Evolutionary conservation across 2,888 invertebrate species (phyloP).

Genomic region (Iphiclides podalirius): DNA sequence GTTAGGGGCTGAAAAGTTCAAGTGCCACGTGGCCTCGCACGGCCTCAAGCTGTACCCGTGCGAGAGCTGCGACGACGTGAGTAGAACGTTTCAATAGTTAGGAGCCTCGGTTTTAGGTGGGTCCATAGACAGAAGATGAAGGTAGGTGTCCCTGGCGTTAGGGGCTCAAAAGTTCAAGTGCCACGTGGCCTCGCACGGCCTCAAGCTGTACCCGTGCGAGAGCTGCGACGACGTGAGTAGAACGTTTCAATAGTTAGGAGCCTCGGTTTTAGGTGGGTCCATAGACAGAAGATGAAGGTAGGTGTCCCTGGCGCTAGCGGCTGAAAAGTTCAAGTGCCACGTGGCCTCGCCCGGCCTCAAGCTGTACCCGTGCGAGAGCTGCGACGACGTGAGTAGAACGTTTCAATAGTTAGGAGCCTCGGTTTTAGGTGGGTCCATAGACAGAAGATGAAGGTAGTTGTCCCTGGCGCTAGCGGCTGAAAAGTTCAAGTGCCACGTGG

Average conservation of each 20-base stretch:
- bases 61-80: constrained; percentile 58
- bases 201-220: constrained; percentile 55
- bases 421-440: too few species aligned
- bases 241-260: not conserved
- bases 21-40: constrained; percentile 53
- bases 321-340: constrained; percentile 52
- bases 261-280: too few species aligned
- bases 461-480: too few species aligned
- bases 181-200: constrained; percentile 53
- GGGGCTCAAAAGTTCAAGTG: constrained; percentile 48
- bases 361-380: constrained; percentile 58
- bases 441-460: too few species aligned
- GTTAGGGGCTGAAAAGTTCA: constrained; percentile 50
- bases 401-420: too few species aligned
- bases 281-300: too few species aligned
- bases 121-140: too few species aligned
- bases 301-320: too few species aligned
- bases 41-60: constrained; percentile 53
- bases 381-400: constrained; percentile 47
- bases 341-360: constrained; percentile 50
- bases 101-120: too few species aligned
- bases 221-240: constrained; percentile 55
- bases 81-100: constrained; percentile 27
- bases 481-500: constrained; percentile 52
- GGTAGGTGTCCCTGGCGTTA: too few species aligned